Base-by-base conservation (phyloP, 2,113 vertebrate genomes). In the Plestiodon gilberti region DNA sequence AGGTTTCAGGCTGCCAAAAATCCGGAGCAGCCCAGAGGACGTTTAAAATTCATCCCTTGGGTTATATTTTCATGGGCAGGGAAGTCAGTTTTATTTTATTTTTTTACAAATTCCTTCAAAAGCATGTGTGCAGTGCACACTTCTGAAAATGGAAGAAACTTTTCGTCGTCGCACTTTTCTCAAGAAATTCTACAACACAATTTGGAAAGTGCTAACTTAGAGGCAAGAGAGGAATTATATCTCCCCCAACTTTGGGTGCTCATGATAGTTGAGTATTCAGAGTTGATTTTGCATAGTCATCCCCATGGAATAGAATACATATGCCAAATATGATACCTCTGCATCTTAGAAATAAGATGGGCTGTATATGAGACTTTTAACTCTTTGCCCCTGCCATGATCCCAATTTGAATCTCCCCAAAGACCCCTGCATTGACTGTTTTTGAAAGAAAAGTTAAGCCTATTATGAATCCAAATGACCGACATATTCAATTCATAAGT, bases 1-100 rank as follows among this genome's bases (percentile, higher is more conserved):
- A 67, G 40, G 80, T 81, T 85, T 35, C 43, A 89, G 35, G n/a
- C 40, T 88, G n/a, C 61, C 83, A 83, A 38, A 89, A 88, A 82
- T 18, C 52, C 81, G 85, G 81, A 40, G 87, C 22, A 83, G 11
- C 77, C 40, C 81, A 77, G 67, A 48, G 25, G 75, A 86, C n/a
- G 89, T 89, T 85, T 78, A 0, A 20, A 43, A 84, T 79, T 25
- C 43, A 82, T 38, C 0, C 0, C 10, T 82, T 70, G 15, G 71
- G 80, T 87, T 85, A 92, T 18, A 61, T 40, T 83, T 82, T 5
- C 1, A 0, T 25, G 55, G n/a, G 61, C 35, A 8, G 28, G 18
- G 1, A 73, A 80, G 1, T 59, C 35, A 1, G 55, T 87, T 79
- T 28, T 88, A n/a, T 30, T 52, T 6, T 48, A 14, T 61, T 38